Evolutionary conservation across 2,888 invertebrate genomes (phyloP), one percentile per base, ranked within the genome.

Genomic region (Asteroscopus sphinx): DNA sequence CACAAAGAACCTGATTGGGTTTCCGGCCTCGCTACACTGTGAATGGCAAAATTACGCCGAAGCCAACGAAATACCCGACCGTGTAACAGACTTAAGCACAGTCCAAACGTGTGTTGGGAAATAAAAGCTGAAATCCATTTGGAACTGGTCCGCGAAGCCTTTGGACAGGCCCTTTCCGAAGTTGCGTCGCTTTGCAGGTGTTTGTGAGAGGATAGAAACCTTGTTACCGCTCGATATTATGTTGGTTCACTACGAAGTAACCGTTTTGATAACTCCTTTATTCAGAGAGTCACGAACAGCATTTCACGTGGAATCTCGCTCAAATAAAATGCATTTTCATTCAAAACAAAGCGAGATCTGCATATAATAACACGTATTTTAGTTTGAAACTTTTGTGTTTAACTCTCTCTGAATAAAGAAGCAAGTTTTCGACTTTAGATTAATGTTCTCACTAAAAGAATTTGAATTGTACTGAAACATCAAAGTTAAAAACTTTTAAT

Each of bases 111-210:
- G 62, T 67, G 68, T 68, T 69, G 59, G 54, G 68, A 73, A 72
- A 64, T 69, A 40, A 77, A 73, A 75, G 60, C 61, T 51, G 51
- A 83, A 85, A 80, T 80, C 85, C 84, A 82, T 82, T 81, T 80
- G 75, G 49, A 77, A 79, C 79, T 87, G 80, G 80, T 58, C 45
- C 32, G 44, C 33, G 66, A 59, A 69, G 61, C 68, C 63, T 65
- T 62, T 66, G 51, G 51, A 71, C 55, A 46, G 65, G 64, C 42
- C 39, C 21, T 62, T 77, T 70, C 59, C 47, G 63, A 66, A 73
- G 71, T 40, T 64, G 59, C 71, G 72, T 72, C 46, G 76, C 82
- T 85, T 83, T 74, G 68, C 76, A 75, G 68, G 63, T 81, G 79
- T 80, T 69, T 72, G 62, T 76, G 49, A 49, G 45, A 48, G 52